These are phyloP conservation scores for Syrista parreyssii DNA, from an alignment of 2,888 invertebrate species.

Conservation along the genomic window DNA sequence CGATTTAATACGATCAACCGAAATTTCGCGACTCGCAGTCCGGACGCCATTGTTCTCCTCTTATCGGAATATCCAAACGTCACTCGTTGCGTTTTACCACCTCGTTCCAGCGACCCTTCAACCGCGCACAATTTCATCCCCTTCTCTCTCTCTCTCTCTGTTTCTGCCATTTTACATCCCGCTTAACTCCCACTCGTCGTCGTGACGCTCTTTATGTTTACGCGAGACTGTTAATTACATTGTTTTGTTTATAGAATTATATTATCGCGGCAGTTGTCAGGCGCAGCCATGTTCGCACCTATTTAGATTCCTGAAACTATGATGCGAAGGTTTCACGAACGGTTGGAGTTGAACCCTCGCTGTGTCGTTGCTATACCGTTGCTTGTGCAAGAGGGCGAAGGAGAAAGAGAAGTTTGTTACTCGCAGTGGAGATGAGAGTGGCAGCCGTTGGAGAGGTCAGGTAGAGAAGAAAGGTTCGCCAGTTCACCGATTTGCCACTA, in stretches of 20 bases:
- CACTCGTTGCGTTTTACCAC: background rate
- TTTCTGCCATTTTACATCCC: conserved; percentile 11
- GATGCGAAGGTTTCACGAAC: background rate
- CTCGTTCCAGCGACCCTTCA: background rate
- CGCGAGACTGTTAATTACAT: conserved; percentile 29
- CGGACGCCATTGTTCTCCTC: conserved; percentile 45
- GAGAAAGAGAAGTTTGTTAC: background rate
- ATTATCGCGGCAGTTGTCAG: conserved; percentile 29
- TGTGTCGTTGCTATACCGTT: background rate
- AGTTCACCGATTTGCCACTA: background rate
- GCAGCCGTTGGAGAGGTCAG: background rate
- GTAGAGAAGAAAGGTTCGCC: background rate
- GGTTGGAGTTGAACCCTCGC: background rate
- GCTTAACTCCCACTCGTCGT: conserved; percentile 15
- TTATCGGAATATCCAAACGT: conserved; percentile 50
- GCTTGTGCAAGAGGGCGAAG: background rate
- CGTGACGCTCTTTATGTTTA: conserved; percentile 14
- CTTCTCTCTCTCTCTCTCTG: conserved; percentile 19
- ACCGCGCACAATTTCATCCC: background rate
- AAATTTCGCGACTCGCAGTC: background rate
- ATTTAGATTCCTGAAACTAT: background rate
- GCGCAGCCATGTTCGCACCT: conserved; percentile 18
- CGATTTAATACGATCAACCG: background rate
- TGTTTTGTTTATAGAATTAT: conserved; percentile 31
- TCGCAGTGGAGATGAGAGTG: background rate